Evolutionary conservation across 1,140 invertebrate genomes (phyloP).

Genomic region (Procambarus virginalis): DNA sequence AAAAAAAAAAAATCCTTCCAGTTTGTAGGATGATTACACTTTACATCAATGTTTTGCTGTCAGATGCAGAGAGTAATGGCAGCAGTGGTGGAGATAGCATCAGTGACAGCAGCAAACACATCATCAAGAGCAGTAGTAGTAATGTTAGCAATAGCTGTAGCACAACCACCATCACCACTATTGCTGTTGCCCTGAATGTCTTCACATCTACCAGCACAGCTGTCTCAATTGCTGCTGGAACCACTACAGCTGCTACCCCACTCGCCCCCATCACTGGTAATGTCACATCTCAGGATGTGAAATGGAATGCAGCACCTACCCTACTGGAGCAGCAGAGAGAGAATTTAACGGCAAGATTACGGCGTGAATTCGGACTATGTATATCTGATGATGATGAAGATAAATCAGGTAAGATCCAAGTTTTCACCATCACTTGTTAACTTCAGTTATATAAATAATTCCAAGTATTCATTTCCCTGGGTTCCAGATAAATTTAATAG

Average conservation of each 20-base stretch:
- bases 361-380: slow-evolving; percentile 84
- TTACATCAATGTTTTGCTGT: not conserved
- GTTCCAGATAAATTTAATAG: too few species aligned
- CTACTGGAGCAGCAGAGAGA: slow-evolving; percentile 83
- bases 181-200: not conserved
- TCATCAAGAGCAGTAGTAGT: not conserved
- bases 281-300: slow-evolving; percentile 58
- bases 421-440: not conserved
- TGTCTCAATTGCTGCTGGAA: not conserved
- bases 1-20: not conserved
- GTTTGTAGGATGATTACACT: not conserved
- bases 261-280: not conserved
- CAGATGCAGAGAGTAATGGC: slow-evolving; percentile 16
- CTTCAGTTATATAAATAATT: too few species aligned
- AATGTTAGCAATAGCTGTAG: slow-evolving; percentile 13
- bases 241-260: slow-evolving; percentile 16
- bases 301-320: slow-evolving; percentile 82
- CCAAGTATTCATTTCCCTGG: too few species aligned
- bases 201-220: slow-evolving; percentile 6
- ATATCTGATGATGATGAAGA: slow-evolving; percentile 81
- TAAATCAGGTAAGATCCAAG: slow-evolving; percentile 71
- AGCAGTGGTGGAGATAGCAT: slow-evolving; percentile 5
- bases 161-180: slow-evolving; percentile 1
- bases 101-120: slow-evolving; percentile 14
- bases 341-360: slow-evolving; percentile 83